Percentiles rank a stretch among this genome's conserved stretches.
Evolutionary conservation across 2,113 vertebrate genomes (phyloP).

Genomic region (Trematocara zebra): DNA sequence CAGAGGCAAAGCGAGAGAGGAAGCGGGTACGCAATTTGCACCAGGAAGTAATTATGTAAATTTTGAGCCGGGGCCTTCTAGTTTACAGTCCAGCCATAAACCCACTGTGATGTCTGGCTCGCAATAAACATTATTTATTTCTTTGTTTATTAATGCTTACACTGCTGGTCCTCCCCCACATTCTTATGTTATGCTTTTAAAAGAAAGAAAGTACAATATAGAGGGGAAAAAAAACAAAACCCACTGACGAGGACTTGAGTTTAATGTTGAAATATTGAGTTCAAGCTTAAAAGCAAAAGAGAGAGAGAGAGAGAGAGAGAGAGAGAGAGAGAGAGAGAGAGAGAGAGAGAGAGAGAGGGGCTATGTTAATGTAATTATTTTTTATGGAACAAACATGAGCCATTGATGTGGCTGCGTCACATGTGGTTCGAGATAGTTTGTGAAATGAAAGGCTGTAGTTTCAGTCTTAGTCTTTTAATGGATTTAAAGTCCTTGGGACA

Average conservation of each 20-base stretch:
- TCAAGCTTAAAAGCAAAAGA: conserved; percentile 1
- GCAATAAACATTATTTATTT: conserved; percentile 68
- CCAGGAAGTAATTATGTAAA: conserved; percentile 72
- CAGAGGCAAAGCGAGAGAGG: background rate
- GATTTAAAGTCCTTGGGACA: conserved; percentile 17
- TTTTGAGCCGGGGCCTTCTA: conserved; percentile 48
- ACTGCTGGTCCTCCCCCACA: background rate
- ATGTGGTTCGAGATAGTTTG: conserved; percentile 63
- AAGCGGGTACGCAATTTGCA: conserved; percentile 47
- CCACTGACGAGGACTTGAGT: background rate
- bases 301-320: background rate
- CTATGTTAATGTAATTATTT: conserved; percentile 53
- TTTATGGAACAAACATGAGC: conserved; percentile 57
- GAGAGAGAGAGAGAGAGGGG: background rate
- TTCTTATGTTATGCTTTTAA: conserved; percentile 1
- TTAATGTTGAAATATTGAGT: conserved; percentile 7
- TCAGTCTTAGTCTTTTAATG: conserved; percentile 21
- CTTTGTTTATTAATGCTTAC: conserved; percentile 62
- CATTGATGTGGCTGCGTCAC: conserved; percentile 59
- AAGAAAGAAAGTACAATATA: background rate
- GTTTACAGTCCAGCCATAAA: conserved; percentile 65
- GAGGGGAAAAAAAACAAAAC: background rate
- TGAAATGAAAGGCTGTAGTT: conserved; percentile 23
- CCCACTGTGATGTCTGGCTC: conserved; percentile 58
- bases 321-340: background rate